These are phyloP conservation scores for Eriosoma lanigerum DNA, from an alignment of 1,140 invertebrate genomes.

Conservation along the genomic window DNA sequence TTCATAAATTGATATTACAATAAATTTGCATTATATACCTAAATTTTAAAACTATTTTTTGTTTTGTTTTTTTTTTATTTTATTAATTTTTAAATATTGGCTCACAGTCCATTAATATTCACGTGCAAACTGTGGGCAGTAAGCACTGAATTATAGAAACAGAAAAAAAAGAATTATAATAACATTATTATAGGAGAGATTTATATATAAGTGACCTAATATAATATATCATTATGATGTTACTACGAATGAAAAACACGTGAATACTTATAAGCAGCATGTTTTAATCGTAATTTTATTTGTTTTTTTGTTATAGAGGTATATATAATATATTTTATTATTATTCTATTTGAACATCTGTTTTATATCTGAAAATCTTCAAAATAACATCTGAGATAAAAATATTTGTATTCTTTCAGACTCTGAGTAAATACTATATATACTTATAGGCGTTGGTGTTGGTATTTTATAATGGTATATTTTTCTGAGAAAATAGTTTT, in stretches of 20 bases:
- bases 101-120: slow-evolving; percentile 9
- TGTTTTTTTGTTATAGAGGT: background rate
- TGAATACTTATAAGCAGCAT: slow-evolving; percentile 30
- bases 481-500: background rate
- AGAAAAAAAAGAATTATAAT: slow-evolving; percentile 31
- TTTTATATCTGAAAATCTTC: slow-evolving; percentile 19
- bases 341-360: slow-evolving; percentile 32
- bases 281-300: slow-evolving; percentile 31
- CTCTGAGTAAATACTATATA: background rate
- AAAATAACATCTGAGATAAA: background rate
- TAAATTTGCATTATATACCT: no score
- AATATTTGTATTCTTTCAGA: slow-evolving; percentile 16
- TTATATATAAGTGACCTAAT: slow-evolving; percentile 43
- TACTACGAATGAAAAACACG: slow-evolving; percentile 31
- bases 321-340: background rate
- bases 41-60: no score
- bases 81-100: slow-evolving; percentile 6
- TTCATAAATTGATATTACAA: no score
- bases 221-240: slow-evolving; percentile 42
- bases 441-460: background rate
- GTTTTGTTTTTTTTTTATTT: background rate
- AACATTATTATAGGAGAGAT: slow-evolving; percentile 40
- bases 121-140: background rate
- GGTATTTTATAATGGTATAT: background rate
- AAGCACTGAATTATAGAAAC: slow-evolving; percentile 24